phyloP scores from a whole-genome alignment of 1,140 invertebrate genomes.

The Oryzaephilus surinamensis region DNA sequence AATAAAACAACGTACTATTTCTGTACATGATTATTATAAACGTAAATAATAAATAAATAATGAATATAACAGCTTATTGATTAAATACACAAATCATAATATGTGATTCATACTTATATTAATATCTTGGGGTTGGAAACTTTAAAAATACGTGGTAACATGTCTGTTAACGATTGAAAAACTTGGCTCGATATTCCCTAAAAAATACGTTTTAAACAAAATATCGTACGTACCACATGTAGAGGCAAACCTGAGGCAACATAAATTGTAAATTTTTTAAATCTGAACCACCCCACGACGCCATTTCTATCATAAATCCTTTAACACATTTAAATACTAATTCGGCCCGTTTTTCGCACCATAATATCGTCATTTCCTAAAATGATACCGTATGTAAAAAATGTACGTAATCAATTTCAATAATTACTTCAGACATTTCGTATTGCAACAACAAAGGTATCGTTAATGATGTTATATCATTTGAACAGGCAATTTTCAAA shows the following conservation, averaged over 20 bases:
- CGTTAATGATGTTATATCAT: conserved; percentile 87
- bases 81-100: no score
- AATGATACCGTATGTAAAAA: conserved; percentile 21
- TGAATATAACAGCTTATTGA: no score
- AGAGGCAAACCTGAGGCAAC: conserved; percentile 53
- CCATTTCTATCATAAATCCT: conserved; percentile 98
- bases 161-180: conserved; percentile 71
- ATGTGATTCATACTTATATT: conserved; percentile 31
- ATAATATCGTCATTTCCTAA: conserved; percentile 90
- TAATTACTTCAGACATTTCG: conserved; percentile 80
- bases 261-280: conserved; percentile 80
- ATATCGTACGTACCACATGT: conserved; percentile 10
- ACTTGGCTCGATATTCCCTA: conserved; percentile 76
- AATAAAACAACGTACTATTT: no score
- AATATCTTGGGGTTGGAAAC: conserved; percentile 78
- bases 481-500: conserved; percentile 83
- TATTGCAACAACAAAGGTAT: conserved; percentile 86
- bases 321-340: conserved; percentile 97
- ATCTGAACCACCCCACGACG: conserved; percentile 82
- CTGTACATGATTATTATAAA: no score
- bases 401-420: conserved; percentile 3
- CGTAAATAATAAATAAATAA: no score
- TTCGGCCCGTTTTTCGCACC: conserved; percentile 93
- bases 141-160: conserved; percentile 83
- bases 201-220: conserved; percentile 33